Evolutionary conservation across 2,113 vertebrate genomes (phyloP).

Genomic region (Natator depressus): DNA sequence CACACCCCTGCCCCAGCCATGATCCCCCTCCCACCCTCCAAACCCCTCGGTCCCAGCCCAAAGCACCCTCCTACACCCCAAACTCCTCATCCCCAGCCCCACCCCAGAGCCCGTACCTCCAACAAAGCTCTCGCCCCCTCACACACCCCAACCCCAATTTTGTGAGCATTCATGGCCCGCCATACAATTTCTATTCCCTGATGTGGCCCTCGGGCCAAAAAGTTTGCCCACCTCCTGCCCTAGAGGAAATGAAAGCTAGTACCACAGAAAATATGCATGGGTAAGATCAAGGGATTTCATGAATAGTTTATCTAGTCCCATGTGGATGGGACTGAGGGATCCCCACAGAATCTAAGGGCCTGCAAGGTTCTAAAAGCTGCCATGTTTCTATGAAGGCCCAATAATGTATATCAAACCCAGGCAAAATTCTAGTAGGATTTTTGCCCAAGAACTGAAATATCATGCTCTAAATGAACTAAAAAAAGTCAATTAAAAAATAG

Average conservation of each 20-base stretch:
- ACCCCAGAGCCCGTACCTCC: too few species aligned
- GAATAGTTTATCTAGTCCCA: background rate
- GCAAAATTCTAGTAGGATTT: background rate
- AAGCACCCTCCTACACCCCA: too few species aligned
- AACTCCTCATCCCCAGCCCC: too few species aligned
- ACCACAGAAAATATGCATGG: conserved; percentile 42
- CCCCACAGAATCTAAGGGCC: background rate
- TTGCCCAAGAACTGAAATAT: background rate
- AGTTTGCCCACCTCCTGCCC: too few species aligned
- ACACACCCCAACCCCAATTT: too few species aligned
- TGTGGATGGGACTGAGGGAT: background rate
- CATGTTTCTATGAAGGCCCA: background rate
- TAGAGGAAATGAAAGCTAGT: conserved; percentile 14
- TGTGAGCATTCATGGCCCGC: too few species aligned
- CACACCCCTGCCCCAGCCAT: too few species aligned
- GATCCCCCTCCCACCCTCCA: too few species aligned
- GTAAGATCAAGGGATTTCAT: conserved; percentile 51
- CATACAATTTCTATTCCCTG: too few species aligned
- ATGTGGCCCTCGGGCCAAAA: too few species aligned
- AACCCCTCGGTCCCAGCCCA: too few species aligned
- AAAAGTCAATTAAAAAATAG: background rate
- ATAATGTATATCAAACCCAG: rapidly evolving
- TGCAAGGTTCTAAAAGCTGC: background rate
- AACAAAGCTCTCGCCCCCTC: too few species aligned
- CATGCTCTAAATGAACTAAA: background rate